Conservation (phyloP, 2,888 invertebrate genomes). For the Oegoconia quadripuncta region DNA sequence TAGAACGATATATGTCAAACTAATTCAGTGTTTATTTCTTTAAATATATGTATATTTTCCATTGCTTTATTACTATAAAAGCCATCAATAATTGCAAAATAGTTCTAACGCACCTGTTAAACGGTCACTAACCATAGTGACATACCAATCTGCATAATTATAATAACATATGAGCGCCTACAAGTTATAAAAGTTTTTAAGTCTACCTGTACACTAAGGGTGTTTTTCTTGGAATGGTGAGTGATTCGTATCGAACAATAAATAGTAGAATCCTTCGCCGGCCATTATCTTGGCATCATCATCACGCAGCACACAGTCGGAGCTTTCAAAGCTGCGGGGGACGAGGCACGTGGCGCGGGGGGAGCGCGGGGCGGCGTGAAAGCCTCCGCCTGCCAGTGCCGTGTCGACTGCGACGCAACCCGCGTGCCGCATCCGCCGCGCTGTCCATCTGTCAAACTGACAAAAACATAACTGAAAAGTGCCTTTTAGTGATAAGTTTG, state of each 20-base stretch:
- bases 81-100: no score
- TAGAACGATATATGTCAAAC: no score
- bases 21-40: no score
- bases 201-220: conserved; percentile 36
- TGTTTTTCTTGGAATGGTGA: conserved; percentile 51
- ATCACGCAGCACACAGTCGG: conserved; percentile 61
- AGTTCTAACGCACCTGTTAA: no score
- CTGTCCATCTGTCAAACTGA: conserved; percentile 40
- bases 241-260: conserved; percentile 68
- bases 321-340: conserved; percentile 68
- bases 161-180: no score
- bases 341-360: conserved; percentile 43
- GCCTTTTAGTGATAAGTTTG: conserved; percentile 38
- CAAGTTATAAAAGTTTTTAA: conserved; percentile 4
- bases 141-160: no score
- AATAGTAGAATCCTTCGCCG: conserved; percentile 72
- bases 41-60: no score
- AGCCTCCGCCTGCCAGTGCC: conserved; percentile 70
- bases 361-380: conserved; percentile 56
- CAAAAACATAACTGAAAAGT: conserved; percentile 64
- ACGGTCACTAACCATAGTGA: no score
- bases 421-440: conserved; percentile 51
- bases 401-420: conserved; percentile 60
- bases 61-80: no score
- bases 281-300: conserved; percentile 75